Evolutionary conservation across 2,113 vertebrate genomes (phyloP).

Genomic region (Neolamprologus fasciatus): DNA sequence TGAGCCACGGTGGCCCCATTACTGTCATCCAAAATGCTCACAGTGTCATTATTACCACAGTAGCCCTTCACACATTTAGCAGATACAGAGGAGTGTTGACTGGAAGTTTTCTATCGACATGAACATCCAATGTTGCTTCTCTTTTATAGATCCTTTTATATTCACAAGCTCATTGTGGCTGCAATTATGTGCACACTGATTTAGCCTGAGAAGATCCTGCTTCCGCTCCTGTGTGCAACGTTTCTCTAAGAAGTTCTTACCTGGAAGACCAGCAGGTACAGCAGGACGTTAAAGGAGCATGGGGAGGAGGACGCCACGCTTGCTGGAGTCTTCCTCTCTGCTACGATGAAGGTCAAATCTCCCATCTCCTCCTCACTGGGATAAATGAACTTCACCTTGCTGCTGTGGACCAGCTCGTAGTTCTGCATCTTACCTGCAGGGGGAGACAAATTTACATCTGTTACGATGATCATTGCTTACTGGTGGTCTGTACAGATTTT

Average conservation of each 20-base stretch:
- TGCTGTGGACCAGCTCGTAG: conserved; percentile 94
- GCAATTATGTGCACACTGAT: not conserved
- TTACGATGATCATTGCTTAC: not conserved
- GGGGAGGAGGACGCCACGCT: conserved; percentile 32
- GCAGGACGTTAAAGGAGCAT: conserved; percentile 82
- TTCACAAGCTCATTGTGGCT: not conserved
- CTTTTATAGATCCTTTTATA: not conserved
- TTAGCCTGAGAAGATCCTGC: not conserved
- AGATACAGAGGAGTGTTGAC: not conserved
- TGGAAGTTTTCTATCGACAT: not conserved
- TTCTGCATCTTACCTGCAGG: conserved; percentile 92
- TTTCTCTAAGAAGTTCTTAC: conserved; percentile 49
- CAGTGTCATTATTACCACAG: not conserved
- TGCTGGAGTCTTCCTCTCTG: conserved; percentile 79
- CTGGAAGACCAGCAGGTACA: conserved; percentile 92
- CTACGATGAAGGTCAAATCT: conserved; percentile 89
- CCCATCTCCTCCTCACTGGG: conserved; percentile 97
- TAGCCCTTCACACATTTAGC: not conserved
- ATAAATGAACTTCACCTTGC: conserved; percentile 94
- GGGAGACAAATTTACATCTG: not conserved
- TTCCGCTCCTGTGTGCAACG: not conserved
- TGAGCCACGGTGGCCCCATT: too few species aligned
- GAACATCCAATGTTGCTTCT: not conserved
- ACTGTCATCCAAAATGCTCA: not conserved
- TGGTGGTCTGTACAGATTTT: not conserved